phyloP scores from a whole-genome alignment of 2,113 vertebrate species.

The Martes martes region DNA sequence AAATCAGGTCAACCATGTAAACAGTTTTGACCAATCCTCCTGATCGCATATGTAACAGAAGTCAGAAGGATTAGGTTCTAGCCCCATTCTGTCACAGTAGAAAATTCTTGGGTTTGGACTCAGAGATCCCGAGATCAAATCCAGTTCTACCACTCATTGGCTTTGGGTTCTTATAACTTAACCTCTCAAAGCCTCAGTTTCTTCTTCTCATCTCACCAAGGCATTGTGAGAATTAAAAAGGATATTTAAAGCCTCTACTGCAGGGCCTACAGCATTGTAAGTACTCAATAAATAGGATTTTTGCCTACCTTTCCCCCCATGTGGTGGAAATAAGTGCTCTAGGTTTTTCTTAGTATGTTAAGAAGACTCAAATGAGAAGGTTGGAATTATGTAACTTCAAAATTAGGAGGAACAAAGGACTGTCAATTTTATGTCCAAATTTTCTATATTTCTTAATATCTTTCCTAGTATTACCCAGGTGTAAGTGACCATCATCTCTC shows the following conservation, averaged over 20 bases:
- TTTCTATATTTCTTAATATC: not conserved
- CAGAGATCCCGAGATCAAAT: not conserved
- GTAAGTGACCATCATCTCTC: not conserved
- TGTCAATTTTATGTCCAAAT: not conserved
- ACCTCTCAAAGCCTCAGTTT: not conserved
- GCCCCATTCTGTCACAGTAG: not conserved
- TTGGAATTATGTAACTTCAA: not conserved
- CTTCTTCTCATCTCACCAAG: not conserved
- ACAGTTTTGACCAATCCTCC: not conserved
- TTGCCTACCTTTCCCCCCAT: not conserved
- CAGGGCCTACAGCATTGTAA: not conserved
- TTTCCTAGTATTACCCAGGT: not conserved
- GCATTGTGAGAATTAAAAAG: not conserved
- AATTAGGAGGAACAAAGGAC: not conserved
- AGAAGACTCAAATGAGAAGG: not conserved
- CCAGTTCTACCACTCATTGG: not conserved
- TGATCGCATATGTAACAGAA: not conserved
- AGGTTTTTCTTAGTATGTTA: not conserved
- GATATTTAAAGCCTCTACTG: not conserved
- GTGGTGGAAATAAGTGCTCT: not conserved
- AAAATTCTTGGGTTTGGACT: not conserved
- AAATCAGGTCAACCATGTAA: not conserved
- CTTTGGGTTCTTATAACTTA: not conserved
- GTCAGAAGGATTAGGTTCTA: not conserved
- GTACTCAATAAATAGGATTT: not conserved